phyloP scores from a whole-genome alignment of 1,140 invertebrate species.

The Myzus persicae region DNA sequence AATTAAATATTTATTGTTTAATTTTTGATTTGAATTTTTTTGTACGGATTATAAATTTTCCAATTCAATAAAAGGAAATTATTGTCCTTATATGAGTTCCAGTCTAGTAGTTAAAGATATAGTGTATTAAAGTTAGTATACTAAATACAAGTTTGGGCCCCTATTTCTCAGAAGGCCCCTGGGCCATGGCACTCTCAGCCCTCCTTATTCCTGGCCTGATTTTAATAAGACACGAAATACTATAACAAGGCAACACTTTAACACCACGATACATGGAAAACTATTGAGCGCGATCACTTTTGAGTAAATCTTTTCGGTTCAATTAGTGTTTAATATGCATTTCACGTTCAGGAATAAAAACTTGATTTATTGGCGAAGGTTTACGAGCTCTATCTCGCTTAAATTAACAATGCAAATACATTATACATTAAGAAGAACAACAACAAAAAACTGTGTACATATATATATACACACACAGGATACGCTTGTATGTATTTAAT shows the following conservation, averaged over 20 bases:
- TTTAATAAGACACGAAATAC: not conserved
- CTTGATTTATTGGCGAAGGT: conserved; percentile 28
- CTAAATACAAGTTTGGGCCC: not conserved
- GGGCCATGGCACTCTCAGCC: no score
- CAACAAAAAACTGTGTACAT: not conserved
- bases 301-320: conserved; percentile 8
- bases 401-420: conserved; percentile 20
- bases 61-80: not conserved
- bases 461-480: not conserved
- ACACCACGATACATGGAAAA: not conserved
- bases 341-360: not conserved
- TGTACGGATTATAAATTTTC: not conserved
- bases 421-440: not conserved
- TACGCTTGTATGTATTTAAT: not conserved
- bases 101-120: not conserved
- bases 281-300: not conserved
- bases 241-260: not conserved
- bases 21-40: no score
- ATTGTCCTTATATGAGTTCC: not conserved
- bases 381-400: not conserved
- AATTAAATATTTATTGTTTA: not conserved
- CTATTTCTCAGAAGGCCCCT: not conserved
- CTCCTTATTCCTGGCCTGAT: not conserved
- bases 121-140: not conserved
- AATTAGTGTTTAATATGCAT: conserved; percentile 26